A percentile compares a stretch with the other conserved stretches of the same genome.
These are phyloP conservation scores for Conopomorpha cramerella DNA, from an alignment of 1,140 invertebrate species.

Conservation along the genomic window DNA sequence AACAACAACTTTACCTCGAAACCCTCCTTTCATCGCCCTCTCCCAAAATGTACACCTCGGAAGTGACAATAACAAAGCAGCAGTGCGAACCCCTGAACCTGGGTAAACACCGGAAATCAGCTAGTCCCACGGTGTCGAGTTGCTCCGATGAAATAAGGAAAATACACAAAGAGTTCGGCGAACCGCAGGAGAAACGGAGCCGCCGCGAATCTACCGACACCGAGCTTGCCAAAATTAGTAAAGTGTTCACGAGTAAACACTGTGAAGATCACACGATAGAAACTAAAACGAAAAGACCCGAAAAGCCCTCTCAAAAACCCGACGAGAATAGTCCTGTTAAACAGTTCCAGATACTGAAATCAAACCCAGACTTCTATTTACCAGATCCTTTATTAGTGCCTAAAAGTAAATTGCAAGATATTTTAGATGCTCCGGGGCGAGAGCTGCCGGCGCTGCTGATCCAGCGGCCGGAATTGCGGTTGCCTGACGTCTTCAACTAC, in stretches of 20 bases:
- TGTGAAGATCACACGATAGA: conserved; percentile 21
- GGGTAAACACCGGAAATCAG: conserved; percentile 65
- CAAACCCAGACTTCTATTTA: conserved; percentile 69
- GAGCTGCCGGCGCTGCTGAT: conserved; percentile 77
- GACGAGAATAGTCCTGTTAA: conserved; percentile 68
- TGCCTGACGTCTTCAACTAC: conserved; percentile 72
- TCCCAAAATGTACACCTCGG: conserved; percentile 61
- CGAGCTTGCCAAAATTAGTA: conserved; percentile 41
- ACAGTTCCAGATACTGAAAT: conserved; percentile 73
- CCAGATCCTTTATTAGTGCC: conserved; percentile 82
- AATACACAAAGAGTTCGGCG: conserved; percentile 50
- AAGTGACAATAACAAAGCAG: conserved; percentile 60
- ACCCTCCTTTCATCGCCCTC: conserved; percentile 58
- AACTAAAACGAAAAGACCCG: conserved; percentile 21
- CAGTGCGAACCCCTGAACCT: conserved; percentile 70
- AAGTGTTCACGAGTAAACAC: conserved; percentile 42
- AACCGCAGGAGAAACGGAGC: conserved; percentile 63
- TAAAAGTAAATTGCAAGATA: conserved; percentile 70
- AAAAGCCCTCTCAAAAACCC: conserved; percentile 24
- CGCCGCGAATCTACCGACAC: conserved; percentile 53
- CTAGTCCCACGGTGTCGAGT: conserved; percentile 63
- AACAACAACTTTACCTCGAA: conserved; percentile 63
- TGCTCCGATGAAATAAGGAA: conserved; percentile 65
- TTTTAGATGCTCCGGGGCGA: conserved; percentile 72
- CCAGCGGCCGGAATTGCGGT: conserved; percentile 69